Evolutionary conservation across 1,140 invertebrate genomes (phyloP).

Genomic region (Pseudomyrmex dendroicus): DNA sequence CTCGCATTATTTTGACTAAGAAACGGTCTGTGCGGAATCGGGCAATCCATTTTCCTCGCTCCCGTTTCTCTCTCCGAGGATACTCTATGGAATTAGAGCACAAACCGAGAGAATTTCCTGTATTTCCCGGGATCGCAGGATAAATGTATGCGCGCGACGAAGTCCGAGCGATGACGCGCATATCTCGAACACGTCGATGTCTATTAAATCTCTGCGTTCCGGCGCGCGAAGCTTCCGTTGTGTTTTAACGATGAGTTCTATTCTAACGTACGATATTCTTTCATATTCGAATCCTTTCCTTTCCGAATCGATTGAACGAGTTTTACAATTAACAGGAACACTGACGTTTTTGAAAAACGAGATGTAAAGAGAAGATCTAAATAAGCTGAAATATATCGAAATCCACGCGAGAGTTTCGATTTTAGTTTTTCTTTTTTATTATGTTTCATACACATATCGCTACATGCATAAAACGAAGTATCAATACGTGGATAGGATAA

Average conservation of each 20-base stretch:
- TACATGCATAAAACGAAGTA: background rate
- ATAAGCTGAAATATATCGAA: background rate
- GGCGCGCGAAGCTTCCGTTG: background rate
- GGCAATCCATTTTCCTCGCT: constrained; percentile 58
- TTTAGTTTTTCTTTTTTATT: background rate
- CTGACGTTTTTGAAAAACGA: background rate
- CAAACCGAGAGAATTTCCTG: constrained; percentile 28
- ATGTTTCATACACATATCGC: background rate
- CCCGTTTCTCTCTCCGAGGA: constrained; percentile 41
- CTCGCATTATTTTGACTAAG: constrained; percentile 63
- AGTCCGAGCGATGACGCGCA: background rate
- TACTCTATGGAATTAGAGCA: constrained; percentile 64
- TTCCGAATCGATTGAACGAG: background rate
- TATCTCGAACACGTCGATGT: constrained; percentile 10
- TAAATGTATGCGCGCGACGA: constrained; percentile 36
- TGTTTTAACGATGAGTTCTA: background rate
- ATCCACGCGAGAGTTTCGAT: background rate
- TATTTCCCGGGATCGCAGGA: constrained; percentile 30
- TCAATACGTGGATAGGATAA: background rate
- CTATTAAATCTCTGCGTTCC: constrained; percentile 1
- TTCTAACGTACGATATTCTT: background rate
- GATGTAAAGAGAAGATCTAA: background rate
- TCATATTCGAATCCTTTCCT: background rate
- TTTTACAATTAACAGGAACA: background rate
- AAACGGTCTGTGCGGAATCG: constrained; percentile 2